Evolutionary conservation across 2,113 vertebrate genomes (phyloP).

Genomic region (Pantherophis guttatus): DNA sequence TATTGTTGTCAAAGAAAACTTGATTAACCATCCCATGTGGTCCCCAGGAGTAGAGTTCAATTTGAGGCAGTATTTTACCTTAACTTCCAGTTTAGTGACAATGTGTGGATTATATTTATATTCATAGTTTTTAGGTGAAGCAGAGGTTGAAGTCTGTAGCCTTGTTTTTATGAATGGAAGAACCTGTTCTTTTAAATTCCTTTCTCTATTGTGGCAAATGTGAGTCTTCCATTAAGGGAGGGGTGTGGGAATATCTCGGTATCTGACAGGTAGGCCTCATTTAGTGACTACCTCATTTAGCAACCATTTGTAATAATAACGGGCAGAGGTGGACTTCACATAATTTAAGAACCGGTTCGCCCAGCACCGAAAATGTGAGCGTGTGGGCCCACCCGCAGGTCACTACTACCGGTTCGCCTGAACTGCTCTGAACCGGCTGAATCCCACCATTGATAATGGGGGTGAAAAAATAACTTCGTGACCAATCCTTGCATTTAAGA

Average conservation of each 20-base stretch:
- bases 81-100: not conserved
- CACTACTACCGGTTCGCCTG: too few relatives aligned
- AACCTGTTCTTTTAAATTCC: not conserved
- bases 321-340: not conserved
- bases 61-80: not conserved
- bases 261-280: not conserved
- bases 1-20: not conserved
- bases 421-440: too few relatives aligned
- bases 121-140: not conserved
- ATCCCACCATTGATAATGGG: not conserved
- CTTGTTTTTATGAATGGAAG: not conserved
- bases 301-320: not conserved
- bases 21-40: not conserved
- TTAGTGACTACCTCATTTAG: not conserved
- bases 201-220: not conserved
- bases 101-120: not conserved
- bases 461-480: not conserved
- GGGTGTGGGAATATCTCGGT: not conserved
- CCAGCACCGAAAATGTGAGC: too few relatives aligned
- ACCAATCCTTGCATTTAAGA: not conserved
- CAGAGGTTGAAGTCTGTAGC: not conserved
- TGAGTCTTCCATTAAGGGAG: not conserved
- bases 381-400: too few relatives aligned
- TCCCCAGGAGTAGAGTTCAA: not conserved
- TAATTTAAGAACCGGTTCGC: too few relatives aligned